Evolutionary conservation across 2,888 invertebrate genomes (phyloP).

Genomic region (Carterocephalus palaemon): DNA sequence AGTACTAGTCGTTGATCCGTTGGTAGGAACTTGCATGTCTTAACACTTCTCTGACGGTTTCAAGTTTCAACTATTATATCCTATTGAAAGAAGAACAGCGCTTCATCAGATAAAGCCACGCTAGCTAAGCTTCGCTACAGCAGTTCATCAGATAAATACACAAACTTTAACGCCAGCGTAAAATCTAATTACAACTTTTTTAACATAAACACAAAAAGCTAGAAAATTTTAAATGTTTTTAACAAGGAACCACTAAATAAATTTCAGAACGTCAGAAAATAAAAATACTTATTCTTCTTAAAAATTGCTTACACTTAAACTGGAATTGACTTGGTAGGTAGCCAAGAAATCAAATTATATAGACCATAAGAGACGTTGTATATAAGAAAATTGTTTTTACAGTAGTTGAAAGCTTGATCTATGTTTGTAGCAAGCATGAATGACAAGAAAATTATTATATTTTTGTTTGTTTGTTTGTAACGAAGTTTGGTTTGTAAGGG

Average conservation of each 20-base stretch:
- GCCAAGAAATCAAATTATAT: conserved; percentile 23
- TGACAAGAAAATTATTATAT: conserved; percentile 7
- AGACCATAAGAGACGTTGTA: conserved; percentile 11
- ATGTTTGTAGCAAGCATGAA: conserved; percentile 4
- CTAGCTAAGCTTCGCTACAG: no score
- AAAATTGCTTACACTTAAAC: conserved; percentile 16
- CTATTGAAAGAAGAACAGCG: no score
- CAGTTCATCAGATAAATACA: no score
- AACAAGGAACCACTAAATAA: conserved; percentile 1
- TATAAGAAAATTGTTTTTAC: conserved; percentile 24
- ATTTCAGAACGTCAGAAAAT: conserved; percentile 4
- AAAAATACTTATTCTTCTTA: conserved; percentile 8
- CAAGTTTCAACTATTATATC: no score
- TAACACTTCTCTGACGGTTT: no score
- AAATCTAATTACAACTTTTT: no score
- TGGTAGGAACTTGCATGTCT: no score
- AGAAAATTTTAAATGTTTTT: neutral
- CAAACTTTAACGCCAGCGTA: no score
- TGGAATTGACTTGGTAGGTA: conserved; percentile 21
- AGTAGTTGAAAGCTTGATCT: conserved; percentile 13
- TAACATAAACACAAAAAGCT: no score
- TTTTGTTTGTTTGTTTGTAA: neutral
- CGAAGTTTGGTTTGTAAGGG: conserved; percentile 1
- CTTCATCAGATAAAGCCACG: no score
- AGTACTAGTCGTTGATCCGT: no score